Evolutionary conservation across 1,140 invertebrate species (phyloP).

Genomic region (Frieseomelitta varia): DNA sequence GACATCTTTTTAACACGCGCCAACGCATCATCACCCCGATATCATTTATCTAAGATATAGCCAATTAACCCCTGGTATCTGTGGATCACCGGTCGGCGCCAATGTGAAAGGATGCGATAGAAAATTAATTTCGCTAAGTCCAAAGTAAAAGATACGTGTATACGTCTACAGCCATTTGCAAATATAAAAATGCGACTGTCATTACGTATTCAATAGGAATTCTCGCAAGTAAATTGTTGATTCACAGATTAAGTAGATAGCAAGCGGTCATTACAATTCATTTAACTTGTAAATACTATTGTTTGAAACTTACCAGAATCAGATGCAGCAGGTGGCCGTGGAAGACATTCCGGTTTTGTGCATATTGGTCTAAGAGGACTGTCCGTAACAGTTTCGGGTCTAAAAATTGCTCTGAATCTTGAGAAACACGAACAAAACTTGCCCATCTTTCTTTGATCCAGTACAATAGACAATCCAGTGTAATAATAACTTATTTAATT

Average conservation of each 20-base stretch:
- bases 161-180: not conserved
- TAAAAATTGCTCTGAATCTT: constrained; percentile 52
- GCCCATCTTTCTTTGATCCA: constrained; percentile 18
- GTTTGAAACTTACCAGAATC: constrained; percentile 32
- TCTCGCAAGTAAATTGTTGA: not conserved
- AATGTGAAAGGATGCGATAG: too few species aligned
- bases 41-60: not conserved
- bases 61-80: not conserved
- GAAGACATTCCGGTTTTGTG: constrained; percentile 50
- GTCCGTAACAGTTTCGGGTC: constrained; percentile 32
- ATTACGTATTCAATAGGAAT: not conserved
- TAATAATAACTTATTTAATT: not conserved
- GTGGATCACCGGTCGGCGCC: not conserved
- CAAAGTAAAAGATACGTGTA: not conserved
- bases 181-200: not conserved
- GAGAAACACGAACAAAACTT: constrained; percentile 50
- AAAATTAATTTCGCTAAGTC: not conserved
- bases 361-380: constrained; percentile 5
- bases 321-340: constrained; percentile 45
- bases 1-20: not conserved
- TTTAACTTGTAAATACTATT: not conserved
- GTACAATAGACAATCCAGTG: not conserved
- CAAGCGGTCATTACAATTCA: not conserved
- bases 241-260: too few species aligned
- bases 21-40: not conserved